Evolutionary conservation across 1,140 invertebrate genomes (phyloP).

Genomic region (Meteorus sp.): DNA sequence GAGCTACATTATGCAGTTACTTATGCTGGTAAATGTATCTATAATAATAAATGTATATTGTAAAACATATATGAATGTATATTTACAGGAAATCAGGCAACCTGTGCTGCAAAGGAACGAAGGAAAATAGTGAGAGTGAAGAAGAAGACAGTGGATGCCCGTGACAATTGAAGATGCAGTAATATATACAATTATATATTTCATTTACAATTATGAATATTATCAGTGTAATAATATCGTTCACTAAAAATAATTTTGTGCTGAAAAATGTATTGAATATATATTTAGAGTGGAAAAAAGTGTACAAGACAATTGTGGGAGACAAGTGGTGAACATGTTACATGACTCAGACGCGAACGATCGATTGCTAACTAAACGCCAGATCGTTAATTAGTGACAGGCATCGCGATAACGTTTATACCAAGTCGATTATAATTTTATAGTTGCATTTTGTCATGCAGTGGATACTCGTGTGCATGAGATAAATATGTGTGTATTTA

Average conservation of each 20-base stretch:
- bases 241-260: slow-evolving; percentile 21
- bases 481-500: not conserved
- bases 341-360: not conserved
- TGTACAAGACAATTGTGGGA: slow-evolving; percentile 20
- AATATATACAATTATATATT: not conserved
- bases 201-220: not conserved
- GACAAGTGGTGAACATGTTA: slow-evolving; percentile 2
- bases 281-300: no score
- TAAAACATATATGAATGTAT: slow-evolving; percentile 19
- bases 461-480: slow-evolving; percentile 13
- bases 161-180: slow-evolving; percentile 25
- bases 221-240: slow-evolving; percentile 11
- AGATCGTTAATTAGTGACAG: slow-evolving; percentile 22
- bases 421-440: slow-evolving; percentile 6
- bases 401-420: slow-evolving; percentile 19
- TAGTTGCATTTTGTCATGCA: slow-evolving; percentile 22
- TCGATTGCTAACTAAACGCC: not conserved
- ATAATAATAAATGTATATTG: no score
- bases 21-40: slow-evolving; percentile 18
- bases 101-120: slow-evolving; percentile 20
- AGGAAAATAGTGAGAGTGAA: not conserved
- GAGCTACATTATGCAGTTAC: slow-evolving; percentile 21
- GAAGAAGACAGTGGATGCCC: slow-evolving; percentile 12
- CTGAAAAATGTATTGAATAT: slow-evolving; percentile 17
- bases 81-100: slow-evolving; percentile 22